Conservation (phyloP, 1,140 invertebrate species). For the Scaptomyza montana region DNA sequence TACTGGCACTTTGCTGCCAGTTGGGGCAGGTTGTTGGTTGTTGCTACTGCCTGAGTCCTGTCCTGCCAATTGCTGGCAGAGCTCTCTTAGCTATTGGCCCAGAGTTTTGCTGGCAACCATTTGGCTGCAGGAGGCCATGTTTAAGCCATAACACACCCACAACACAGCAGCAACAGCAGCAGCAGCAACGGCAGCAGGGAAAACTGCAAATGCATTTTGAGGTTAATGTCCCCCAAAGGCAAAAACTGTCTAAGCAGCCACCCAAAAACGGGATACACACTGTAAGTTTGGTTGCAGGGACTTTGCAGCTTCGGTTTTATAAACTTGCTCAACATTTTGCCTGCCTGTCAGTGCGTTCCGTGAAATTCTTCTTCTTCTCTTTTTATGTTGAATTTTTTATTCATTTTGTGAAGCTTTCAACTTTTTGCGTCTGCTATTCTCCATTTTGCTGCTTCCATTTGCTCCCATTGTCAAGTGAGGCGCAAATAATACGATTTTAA, state of each 20-base stretch:
- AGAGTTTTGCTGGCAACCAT: slow-evolving; percentile 31
- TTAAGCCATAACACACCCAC: not conserved
- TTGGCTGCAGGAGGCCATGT: slow-evolving; percentile 1
- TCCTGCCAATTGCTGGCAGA: slow-evolving; percentile 15
- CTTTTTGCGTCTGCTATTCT: slow-evolving; percentile 20
- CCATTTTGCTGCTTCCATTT: slow-evolving; percentile 40
- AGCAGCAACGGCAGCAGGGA: slow-evolving; percentile 3
- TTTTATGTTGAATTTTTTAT: not conserved
- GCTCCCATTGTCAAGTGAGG: slow-evolving; percentile 70
- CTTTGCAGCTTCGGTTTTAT: slow-evolving; percentile 51
- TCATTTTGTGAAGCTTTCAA: slow-evolving; percentile 35
- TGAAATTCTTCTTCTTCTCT: slow-evolving; percentile 42
- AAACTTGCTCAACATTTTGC: slow-evolving; percentile 68
- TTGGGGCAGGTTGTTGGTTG: not conserved
- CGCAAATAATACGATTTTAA: slow-evolving; percentile 78
- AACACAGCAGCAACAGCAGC: slow-evolving; percentile 16
- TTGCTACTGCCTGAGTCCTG: not conserved
- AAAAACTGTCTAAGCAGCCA: slow-evolving; percentile 25
- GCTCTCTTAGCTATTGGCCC: too few relatives aligned
- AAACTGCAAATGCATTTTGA: slow-evolving; percentile 70
- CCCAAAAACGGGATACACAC: not conserved
- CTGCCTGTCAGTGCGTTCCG: slow-evolving; percentile 67
- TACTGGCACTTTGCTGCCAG: slow-evolving; percentile 53
- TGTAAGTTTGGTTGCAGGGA: not conserved
- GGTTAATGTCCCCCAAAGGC: slow-evolving; percentile 71